Conservation (phyloP, 2,888 invertebrate species). For the Oscheius sp. region DNA sequence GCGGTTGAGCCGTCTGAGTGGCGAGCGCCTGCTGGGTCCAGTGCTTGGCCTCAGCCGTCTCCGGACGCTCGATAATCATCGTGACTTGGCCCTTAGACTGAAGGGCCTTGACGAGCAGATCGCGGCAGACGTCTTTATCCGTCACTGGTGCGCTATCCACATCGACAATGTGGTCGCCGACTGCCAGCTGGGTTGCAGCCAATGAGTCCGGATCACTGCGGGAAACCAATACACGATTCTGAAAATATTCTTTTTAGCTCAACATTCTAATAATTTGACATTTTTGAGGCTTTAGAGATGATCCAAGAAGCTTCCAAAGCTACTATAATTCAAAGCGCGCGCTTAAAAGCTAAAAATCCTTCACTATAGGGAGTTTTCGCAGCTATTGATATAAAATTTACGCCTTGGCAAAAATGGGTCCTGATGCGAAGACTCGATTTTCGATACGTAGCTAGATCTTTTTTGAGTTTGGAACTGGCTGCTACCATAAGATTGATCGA, state of each 20-base stretch:
- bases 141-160: slow-evolving; percentile 20
- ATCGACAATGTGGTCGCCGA: slow-evolving; percentile 24
- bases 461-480: not conserved
- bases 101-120: slow-evolving; percentile 24
- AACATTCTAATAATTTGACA: too few species aligned
- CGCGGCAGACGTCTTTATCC: slow-evolving; percentile 28
- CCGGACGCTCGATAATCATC: slow-evolving; percentile 50
- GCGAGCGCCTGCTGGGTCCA: slow-evolving; percentile 34
- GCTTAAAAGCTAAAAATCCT: too few species aligned
- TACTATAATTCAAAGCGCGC: too few species aligned
- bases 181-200: not conserved
- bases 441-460: not conserved
- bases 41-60: slow-evolving; percentile 47
- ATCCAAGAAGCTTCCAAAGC: not conserved
- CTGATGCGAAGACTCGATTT: not conserved
- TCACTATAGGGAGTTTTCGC: too few species aligned
- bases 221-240: slow-evolving; percentile 62
- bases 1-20: slow-evolving; percentile 34
- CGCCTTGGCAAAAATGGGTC: not conserved
- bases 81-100: slow-evolving; percentile 44
- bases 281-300: not conserved
- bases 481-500: not conserved
- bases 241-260: not conserved
- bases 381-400: not conserved
- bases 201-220: slow-evolving; percentile 25